Base-by-base conservation (phyloP, 2,113 vertebrate species). In the Pachypanchax playfairii region DNA sequence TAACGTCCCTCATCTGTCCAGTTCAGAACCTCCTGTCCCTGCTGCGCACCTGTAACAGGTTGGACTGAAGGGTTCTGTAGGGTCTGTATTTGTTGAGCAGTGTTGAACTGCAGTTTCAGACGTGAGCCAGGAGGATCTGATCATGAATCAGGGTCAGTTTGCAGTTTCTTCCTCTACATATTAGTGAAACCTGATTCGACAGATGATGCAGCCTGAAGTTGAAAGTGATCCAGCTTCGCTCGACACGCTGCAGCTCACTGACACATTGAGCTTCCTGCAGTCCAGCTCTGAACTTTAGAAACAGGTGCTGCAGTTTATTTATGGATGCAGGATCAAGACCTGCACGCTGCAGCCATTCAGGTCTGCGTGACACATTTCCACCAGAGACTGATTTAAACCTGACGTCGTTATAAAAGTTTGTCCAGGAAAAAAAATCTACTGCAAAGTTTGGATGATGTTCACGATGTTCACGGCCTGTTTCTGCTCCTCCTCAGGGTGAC, bases 401-500 rank as follows among this genome's bases (percentile, higher is more conserved):
- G 60, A 77, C 66, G 8, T 79, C 75, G 62, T 48, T 13, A 5
- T 28, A 20, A 17, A 43, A 59, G 47, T 43, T 35, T 13, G 12
- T 56, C 12, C 60, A 33, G 29, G 20, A 38, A 28, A 14, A 25
- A 22, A 59, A 21, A 12, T 2, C 10, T 4, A 29, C 14, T 21
- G 10, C 10, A 20, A n/a, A n/a, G n/a, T n/a, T n/a, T n/a, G n/a
- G n/a, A n/a, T n/a, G n/a, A n/a, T n/a, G n/a, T n/a, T n/a, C n/a
- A n/a, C n/a, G n/a, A 1, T 5, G 20, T 42, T 53, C 36, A 66
- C 36, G 17, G 41, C 38, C 4, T 43, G 17, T 22, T 35, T 54
- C 12, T 56, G 25, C 50, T 73, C 22, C 90, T 4, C 72, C 39
- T 65, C 88, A 99, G 97, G 96, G 97, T 53, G 94, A 98, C 58